Conservation (phyloP, 64 coral and sea anemone genomes). For the Trachythela sp. region DNA sequence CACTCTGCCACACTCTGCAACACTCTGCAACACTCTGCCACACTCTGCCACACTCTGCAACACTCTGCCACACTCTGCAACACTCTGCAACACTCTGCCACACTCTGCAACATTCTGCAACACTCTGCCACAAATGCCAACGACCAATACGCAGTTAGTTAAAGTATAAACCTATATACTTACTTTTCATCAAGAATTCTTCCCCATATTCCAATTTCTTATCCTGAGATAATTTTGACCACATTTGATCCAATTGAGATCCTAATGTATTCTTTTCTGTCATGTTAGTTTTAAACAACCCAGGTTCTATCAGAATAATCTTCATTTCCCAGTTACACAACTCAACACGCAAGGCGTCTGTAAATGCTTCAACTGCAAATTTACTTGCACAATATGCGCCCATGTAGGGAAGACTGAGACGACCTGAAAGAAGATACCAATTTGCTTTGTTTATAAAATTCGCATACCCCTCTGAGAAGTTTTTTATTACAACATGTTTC, state of each 20-base stretch:
- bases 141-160: too few relatives aligned
- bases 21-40: too few relatives aligned
- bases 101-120: too few relatives aligned
- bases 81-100: too few relatives aligned
- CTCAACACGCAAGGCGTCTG: slow-evolving; percentile 79
- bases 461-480: neutral
- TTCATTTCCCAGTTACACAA: slow-evolving; percentile 36
- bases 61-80: too few relatives aligned
- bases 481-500: too few relatives aligned
- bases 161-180: slow-evolving; percentile 20
- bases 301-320: slow-evolving; percentile 76
- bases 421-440: slow-evolving; percentile 34
- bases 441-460: too few relatives aligned
- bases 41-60: too few relatives aligned
- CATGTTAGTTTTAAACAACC: slow-evolving; percentile 76
- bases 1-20: too few relatives aligned
- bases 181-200: slow-evolving; percentile 54
- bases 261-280: slow-evolving; percentile 43
- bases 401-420: slow-evolving; percentile 57
- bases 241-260: slow-evolving; percentile 46
- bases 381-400: slow-evolving; percentile 73
- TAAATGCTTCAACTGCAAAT: slow-evolving; percentile 82
- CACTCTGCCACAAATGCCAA: too few relatives aligned
- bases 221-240: slow-evolving; percentile 41
- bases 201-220: slow-evolving; percentile 68